Percentiles rank a stretch among this genome's conserved stretches.
phyloP scores from a whole-genome alignment of 2,888 invertebrate genomes.

The Didymodactylos carnosus region DNA sequence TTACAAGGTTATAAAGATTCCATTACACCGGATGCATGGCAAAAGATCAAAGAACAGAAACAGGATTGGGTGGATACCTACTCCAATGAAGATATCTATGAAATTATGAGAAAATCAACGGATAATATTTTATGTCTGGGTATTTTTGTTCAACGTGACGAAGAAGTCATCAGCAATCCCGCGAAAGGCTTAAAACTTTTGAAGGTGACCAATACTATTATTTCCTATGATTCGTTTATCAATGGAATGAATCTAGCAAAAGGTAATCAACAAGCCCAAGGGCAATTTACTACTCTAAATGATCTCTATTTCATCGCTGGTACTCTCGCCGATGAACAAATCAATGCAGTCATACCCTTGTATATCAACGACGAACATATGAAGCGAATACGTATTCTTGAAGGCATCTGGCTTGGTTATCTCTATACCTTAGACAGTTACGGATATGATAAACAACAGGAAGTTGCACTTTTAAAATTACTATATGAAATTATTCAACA shows the following conservation, averaged over 20 bases:
- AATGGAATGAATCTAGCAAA: background rate
- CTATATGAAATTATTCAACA: background rate
- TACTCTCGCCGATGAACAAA: background rate
- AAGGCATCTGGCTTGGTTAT: slow-evolving; percentile 7
- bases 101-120: slow-evolving; percentile 8
- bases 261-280: background rate
- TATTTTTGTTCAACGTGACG: slow-evolving; percentile 2
- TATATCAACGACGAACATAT: slow-evolving; percentile 8
- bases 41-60: background rate
- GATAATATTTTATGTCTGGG: slow-evolving; percentile 9
- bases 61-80: background rate
- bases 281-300: background rate
- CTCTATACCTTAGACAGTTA: background rate
- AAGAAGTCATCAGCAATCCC: slow-evolving; percentile 1
- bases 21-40: background rate
- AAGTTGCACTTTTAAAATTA: slow-evolving; percentile 1
- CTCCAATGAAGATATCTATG: background rate
- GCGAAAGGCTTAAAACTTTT: slow-evolving; percentile 4
- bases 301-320: background rate
- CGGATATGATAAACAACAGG: slow-evolving; percentile 9
- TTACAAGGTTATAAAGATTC: background rate
- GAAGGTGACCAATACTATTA: background rate
- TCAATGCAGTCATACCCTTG: slow-evolving; percentile 3
- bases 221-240: slow-evolving; percentile 6
- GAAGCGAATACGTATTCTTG: slow-evolving; percentile 4